These are phyloP conservation scores for Spizaetus ornatus DNA, from an alignment of 2,113 vertebrate species.

Conservation along the genomic window DNA sequence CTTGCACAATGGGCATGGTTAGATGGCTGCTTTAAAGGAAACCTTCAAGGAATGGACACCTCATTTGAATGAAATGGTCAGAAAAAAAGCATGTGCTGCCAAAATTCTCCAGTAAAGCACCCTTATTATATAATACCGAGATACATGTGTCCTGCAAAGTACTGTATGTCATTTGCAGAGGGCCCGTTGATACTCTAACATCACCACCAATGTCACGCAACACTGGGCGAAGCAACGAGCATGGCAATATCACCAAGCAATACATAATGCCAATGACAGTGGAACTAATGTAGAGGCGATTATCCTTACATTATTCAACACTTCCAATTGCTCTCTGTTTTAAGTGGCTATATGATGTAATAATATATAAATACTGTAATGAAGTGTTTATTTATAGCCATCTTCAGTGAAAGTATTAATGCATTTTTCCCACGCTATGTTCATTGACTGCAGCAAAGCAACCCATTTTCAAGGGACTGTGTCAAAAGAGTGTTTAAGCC, in stretches of 20 bases:
- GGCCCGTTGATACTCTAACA: not conserved
- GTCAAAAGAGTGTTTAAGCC: slow-evolving; percentile 27
- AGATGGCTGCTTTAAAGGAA: not conserved
- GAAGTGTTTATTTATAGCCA: slow-evolving; percentile 58
- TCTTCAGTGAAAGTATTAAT: slow-evolving; percentile 50
- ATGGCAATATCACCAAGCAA: slow-evolving; percentile 21
- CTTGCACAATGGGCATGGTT: not conserved
- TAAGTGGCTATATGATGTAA: slow-evolving; percentile 68
- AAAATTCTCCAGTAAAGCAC: not conserved
- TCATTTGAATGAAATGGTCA: not conserved
- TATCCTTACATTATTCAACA: slow-evolving; percentile 65
- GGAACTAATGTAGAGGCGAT: slow-evolving; percentile 57
- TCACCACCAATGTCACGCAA: slow-evolving; percentile 59
- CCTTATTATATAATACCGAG: slow-evolving; percentile 28
- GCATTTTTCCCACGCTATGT: slow-evolving; percentile 54
- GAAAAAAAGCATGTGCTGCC: not conserved
- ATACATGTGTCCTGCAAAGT: not conserved
- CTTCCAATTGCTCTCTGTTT: slow-evolving; percentile 48
- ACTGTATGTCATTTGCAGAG: slow-evolving; percentile 13
- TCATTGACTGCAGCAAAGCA: slow-evolving; percentile 8
- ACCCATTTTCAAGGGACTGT: not conserved
- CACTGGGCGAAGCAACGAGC: not conserved
- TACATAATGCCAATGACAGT: slow-evolving; percentile 67
- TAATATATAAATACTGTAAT: slow-evolving; percentile 69
- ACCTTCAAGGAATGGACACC: not conserved